These are phyloP conservation scores for Dasypogon diadema DNA, from an alignment of 2,888 invertebrate species.

Conservation along the genomic window DNA sequence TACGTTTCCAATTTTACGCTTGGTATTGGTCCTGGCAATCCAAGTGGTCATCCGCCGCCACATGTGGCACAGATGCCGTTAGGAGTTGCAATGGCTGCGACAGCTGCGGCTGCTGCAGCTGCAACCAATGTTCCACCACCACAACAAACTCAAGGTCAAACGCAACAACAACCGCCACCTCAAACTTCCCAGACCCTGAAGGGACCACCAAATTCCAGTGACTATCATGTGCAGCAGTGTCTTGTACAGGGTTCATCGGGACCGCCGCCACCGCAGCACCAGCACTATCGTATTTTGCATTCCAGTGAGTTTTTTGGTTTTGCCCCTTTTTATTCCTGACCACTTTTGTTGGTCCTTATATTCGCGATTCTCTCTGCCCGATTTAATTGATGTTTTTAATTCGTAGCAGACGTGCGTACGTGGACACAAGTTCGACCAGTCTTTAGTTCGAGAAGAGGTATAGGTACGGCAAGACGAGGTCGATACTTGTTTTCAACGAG, in stretches of 20 bases:
- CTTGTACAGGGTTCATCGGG: conserved; percentile 50
- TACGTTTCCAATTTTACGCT: conserved; percentile 54
- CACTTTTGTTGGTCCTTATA: too few relatives aligned
- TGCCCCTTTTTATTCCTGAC: too few relatives aligned
- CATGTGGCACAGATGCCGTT: conserved; percentile 52
- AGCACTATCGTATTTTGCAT: conserved; percentile 55
- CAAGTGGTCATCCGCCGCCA: conserved; percentile 49
- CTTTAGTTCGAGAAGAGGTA: too few relatives aligned
- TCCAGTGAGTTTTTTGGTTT: conserved; percentile 53
- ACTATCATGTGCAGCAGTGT: conserved; percentile 55
- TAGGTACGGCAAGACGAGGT: too few relatives aligned
- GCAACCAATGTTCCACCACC: conserved; percentile 44
- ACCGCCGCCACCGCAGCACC: conserved; percentile 48
- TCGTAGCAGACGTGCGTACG: too few relatives aligned
- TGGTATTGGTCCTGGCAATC: conserved; percentile 52
- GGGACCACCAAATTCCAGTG: conserved; percentile 51
- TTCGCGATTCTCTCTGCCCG: too few relatives aligned
- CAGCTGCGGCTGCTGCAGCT: conserved; percentile 52
- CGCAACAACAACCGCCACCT: conserved; percentile 38
- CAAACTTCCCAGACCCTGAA: conserved; percentile 53
- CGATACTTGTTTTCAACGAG: too few relatives aligned
- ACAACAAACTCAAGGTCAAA: conserved; percentile 30
- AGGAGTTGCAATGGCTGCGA: conserved; percentile 55
- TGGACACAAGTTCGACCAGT: too few relatives aligned
- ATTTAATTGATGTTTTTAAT: too few relatives aligned